These are phyloP conservation scores for Charina bottae DNA, from an alignment of 2,113 vertebrate genomes.

Conservation along the genomic window DNA sequence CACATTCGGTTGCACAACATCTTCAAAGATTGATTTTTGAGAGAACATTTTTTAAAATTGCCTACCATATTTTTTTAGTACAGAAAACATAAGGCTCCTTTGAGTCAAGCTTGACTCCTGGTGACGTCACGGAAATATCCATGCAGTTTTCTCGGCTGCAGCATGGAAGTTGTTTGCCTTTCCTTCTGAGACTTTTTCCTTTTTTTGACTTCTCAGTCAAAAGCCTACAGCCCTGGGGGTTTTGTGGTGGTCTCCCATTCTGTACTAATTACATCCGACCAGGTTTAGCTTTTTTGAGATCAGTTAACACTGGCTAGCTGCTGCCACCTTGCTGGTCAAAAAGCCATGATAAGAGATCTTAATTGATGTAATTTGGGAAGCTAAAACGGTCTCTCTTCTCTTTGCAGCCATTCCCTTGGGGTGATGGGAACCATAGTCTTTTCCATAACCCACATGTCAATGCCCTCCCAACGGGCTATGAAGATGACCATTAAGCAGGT, in stretches of 20 bases:
- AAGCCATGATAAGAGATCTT: neutral
- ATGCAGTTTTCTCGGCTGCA: neutral
- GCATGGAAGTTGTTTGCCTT: neutral
- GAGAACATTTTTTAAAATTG: neutral
- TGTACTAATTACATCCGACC: neutral
- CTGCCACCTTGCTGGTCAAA: neutral
- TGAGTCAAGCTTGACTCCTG: neutral
- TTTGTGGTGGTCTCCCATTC: neutral
- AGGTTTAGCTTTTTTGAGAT: neutral
- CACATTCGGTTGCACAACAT: neutral
- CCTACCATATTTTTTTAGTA: neutral
- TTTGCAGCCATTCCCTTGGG: conserved; percentile 93
- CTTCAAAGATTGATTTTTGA: neutral
- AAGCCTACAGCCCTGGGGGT: neutral
- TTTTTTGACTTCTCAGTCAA: neutral
- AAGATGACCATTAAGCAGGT: conserved; percentile 77
- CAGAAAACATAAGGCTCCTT: neutral
- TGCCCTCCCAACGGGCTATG: conserved; percentile 89
- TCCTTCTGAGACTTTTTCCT: neutral
- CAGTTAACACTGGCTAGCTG: neutral
- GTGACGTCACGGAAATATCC: neutral
- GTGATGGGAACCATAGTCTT: conserved; percentile 86
- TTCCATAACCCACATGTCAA: conserved; percentile 91
- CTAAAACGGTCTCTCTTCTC: conserved; percentile 18
- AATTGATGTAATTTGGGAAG: neutral